Evolutionary conservation across 2,888 invertebrate species (phyloP), one percentile per base, ranked within the genome.

Genomic region (Ceratothoa steindachneri): DNA sequence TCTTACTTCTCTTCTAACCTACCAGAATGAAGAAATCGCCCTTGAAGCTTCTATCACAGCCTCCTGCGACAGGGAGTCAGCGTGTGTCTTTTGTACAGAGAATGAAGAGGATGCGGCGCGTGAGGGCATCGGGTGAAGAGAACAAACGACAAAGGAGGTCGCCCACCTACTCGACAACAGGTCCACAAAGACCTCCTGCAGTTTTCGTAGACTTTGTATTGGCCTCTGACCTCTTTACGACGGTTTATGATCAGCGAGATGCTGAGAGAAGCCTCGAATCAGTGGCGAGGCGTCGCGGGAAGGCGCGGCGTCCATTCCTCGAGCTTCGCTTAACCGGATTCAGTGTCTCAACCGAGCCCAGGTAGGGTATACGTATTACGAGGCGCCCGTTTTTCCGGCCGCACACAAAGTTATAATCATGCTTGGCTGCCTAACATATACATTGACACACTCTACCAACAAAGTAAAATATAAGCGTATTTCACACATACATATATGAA

Each of bases 141-240:
- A 24, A 60, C 60, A 60, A 60, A 60, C 60, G 60, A 60, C 60
- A 60, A 60, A 60, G 22, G 60, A 60, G 60, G 27, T 60, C 27
- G 60, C 60, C 60, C 60, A 60, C 60, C 60, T 24, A 60, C 19
- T 60, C 60, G 60, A 60, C 60, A 60, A 60, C 19, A 60, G 60
- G 60, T 60, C 27, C 60, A 60, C 60, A 60, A 60, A 60, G 60
- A 24, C 60, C 60, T 24, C 60, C 60, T 60, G 60, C 60, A 24
- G 60, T 24, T 24, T 60, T 24, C 27, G 60, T 60, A 24, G 60
- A 60, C 60, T 60, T 60, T 24, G 27, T 9, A 24, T 24, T 24
- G 27, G 27, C 60, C 60, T 60, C 27, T 60, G 60, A 60, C 19
- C 60, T 60, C 60, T 60, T 60, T 24, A 60, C 60, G 27, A 41